Base-by-base conservation (phyloP, 1,140 invertebrate genomes). In the Camponotus pennsylvanicus region DNA sequence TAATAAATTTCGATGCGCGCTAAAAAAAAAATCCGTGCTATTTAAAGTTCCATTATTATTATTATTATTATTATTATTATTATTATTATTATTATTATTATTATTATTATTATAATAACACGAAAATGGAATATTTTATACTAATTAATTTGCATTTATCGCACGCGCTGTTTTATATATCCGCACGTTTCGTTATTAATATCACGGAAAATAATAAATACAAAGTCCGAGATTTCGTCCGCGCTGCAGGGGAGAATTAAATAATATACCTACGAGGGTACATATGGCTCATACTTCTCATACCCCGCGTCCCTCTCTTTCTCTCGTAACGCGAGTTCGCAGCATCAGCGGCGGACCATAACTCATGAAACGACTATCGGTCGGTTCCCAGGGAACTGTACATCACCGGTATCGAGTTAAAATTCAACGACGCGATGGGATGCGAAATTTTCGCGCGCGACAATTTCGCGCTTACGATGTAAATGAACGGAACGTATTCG, bases 281-380 rank as follows among this genome's bases (percentile, higher is more conserved):
- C 6, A n/a, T 27, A 27, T 27, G 27, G 27, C 27, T 27, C 27
- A 27, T 27, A 27, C 27, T 27, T 27, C 27, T 27, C 27, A 27
- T 27, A 27, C 27, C 27, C 27, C 27, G 27, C 27, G 27, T 27
- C 27, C 1, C 27, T 27, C 27, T 27, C 27, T 27, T 11, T 55
- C 21, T 18, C 52, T 73, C 79, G 49, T 59, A 42, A 71, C 78
- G 52, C 27, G 49, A 18, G 52, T 71, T 82, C 52, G 67, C 63
- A 21, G 40, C 79, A 73, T 82, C 79, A 73, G 79, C 52, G 34
- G 27, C 79, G 27, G 15, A 55, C 55, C 55, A 83, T 83, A 83
- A 83, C 55, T 83, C 79, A 83, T 83, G 79, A 83, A 75, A 83
- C 69, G 79, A 61, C 79, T 83, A 83, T 83, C 79, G 69, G 55